Evolutionary conservation across 2,888 invertebrate genomes (phyloP), one percentile per base, ranked within the genome.

Genomic region (Aphodius sticticus): DNA sequence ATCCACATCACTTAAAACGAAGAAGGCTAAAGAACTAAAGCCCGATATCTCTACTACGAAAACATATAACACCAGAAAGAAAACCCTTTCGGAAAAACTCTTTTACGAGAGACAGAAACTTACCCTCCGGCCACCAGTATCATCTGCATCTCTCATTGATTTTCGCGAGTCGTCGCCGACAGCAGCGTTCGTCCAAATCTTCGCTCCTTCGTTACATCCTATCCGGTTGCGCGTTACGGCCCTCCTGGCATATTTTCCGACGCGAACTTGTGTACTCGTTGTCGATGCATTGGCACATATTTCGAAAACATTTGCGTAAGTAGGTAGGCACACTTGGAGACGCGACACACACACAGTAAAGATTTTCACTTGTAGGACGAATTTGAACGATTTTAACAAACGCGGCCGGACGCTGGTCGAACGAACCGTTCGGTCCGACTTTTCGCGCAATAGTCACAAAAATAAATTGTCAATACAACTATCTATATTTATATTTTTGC

Each of bases 101-200:
- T 5, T 53, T 53, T 53, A 53, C 12, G 26, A 53, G 53, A 53
- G 53, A 16, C 0, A 16, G 71, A 35, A n/a, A 87, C 89, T 88
- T 85, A 89, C 90, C 90, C 91, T 86, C 91, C 91, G 84, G 91
- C 91, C 77, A 89, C 91, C 84, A 92, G 86, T 85, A 91, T 91
- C 91, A 91, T 91, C 90, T 92, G 91, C 91, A 92, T 92, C 82
- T 85, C 89, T 89, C 86, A 88, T 88, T 84, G 85, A 86, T 84
- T 35, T 71, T 69, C 77, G 70, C n/a, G 53, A 14, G 36, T 76
- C 38, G 53, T 53, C 79, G 15, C 76, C 70, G 71, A 38, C 71
- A 70, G 37, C 53, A 53, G 74, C 38, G 16, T 69, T 76, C 16
- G 14, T 76, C 16, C 76, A 38, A 26, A 53, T 7, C 53, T 1